These are phyloP conservation scores for Isoperla grammatica DNA, from an alignment of 2,888 invertebrate genomes.

Conservation along the genomic window DNA sequence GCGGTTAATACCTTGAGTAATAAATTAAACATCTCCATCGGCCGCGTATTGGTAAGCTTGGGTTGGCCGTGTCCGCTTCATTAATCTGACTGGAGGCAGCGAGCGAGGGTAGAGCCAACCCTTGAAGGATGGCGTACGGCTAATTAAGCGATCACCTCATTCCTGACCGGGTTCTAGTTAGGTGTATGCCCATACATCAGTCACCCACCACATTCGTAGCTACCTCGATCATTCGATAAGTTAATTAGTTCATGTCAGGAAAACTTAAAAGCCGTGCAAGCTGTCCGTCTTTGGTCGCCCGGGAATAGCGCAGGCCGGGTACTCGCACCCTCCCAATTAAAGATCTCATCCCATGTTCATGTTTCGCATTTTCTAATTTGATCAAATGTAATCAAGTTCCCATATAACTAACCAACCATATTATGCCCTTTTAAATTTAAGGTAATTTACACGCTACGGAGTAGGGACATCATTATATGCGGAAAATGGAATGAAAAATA, in stretches of 20 bases:
- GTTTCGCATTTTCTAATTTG: no score
- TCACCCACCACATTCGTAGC: neutral
- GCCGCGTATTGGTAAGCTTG: neutral
- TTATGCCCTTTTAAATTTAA: no score
- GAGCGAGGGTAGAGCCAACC: neutral
- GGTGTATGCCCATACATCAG: neutral
- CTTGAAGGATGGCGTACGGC: slow-evolving; percentile 24
- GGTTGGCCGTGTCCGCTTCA: slow-evolving; percentile 17
- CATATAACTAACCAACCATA: no score
- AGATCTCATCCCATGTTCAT: neutral
- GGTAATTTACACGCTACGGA: no score
- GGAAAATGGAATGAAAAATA: no score
- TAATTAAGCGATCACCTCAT: slow-evolving; percentile 28
- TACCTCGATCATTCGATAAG: slow-evolving; percentile 9
- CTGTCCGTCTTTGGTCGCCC: no score
- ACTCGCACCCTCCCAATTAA: neutral
- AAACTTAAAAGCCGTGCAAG: neutral
- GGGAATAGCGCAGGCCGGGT: no score
- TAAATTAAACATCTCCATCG: neutral
- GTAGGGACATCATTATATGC: no score
- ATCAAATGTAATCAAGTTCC: no score
- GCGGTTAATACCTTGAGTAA: neutral
- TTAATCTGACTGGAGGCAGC: slow-evolving; percentile 20
- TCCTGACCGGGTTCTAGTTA: neutral
- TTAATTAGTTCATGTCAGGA: slow-evolving; percentile 10